phyloP scores from a whole-genome alignment of 2,888 invertebrate genomes.

The Trilocha varians region DNA sequence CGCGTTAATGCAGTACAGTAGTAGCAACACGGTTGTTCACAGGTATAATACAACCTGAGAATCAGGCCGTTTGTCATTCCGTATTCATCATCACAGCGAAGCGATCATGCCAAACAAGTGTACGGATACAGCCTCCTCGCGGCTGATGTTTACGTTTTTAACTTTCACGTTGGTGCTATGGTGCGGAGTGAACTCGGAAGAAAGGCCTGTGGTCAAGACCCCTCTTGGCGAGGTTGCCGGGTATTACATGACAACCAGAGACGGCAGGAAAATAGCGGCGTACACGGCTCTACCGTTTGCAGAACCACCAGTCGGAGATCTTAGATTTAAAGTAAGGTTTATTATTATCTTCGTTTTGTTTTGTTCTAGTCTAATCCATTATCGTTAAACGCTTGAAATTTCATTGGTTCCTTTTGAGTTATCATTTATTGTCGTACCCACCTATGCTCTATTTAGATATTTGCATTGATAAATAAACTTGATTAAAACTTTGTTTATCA shows the following conservation, averaged over 20 bases:
- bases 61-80: constrained; percentile 28
- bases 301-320: constrained; percentile 71
- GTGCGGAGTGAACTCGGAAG: constrained; percentile 24
- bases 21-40: neutral
- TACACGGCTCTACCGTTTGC: constrained; percentile 79
- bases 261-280: constrained; percentile 71
- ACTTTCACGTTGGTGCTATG: constrained; percentile 4
- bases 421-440: too few species aligned
- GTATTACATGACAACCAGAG: constrained; percentile 66
- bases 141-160: neutral
- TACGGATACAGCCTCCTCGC: neutral
- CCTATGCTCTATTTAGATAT: too few species aligned
- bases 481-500: too few species aligned
- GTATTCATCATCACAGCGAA: constrained; percentile 30
- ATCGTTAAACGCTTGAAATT: too few species aligned
- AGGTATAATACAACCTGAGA: constrained; percentile 32
- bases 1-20: too few species aligned
- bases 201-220: constrained; percentile 36
- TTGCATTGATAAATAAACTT: too few species aligned
- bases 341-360: too few species aligned
- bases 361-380: too few species aligned
- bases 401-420: too few species aligned
- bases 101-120: constrained; percentile 26
- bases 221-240: constrained; percentile 72
- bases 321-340: constrained; percentile 77